phyloP scores from a whole-genome alignment of 2,113 vertebrate genomes.

The Maccullochella peelii region DNA sequence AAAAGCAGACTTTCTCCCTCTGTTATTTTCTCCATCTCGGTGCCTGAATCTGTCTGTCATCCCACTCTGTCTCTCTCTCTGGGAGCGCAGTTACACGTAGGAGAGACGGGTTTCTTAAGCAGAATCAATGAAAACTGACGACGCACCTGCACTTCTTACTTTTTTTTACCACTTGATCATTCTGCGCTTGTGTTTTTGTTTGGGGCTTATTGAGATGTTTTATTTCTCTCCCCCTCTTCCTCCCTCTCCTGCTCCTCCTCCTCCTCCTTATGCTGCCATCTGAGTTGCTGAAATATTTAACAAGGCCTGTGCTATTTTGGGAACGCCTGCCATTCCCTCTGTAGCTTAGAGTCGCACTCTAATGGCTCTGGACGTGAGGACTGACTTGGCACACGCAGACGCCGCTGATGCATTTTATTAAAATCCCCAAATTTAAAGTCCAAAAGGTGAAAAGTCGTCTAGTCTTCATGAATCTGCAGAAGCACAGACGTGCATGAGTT shows the following conservation, averaged over 20 bases:
- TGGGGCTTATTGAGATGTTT: constrained; percentile 34
- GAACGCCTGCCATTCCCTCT: constrained; percentile 52
- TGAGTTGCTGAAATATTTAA: constrained; percentile 83
- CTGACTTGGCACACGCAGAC: background rate
- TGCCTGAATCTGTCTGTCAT: background rate
- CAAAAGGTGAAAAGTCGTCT: background rate
- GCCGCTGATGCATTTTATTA: background rate
- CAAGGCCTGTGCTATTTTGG: constrained; percentile 77
- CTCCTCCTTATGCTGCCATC: constrained; percentile 57
- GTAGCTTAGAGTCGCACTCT: constrained; percentile 10
- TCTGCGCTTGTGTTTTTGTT: constrained; percentile 47
- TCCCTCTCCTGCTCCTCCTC: background rate
- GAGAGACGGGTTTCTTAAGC: background rate
- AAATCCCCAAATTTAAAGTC: background rate
- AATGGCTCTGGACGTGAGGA: constrained; percentile 17
- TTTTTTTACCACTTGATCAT: constrained; percentile 17
- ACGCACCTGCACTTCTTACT: no score
- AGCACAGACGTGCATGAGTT: no score
- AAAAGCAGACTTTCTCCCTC: constrained; percentile 20
- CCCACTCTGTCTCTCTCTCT: background rate
- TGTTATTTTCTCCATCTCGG: background rate
- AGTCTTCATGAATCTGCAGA: background rate
- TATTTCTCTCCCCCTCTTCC: background rate
- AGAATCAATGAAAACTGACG: background rate
- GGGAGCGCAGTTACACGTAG: background rate